Evolutionary conservation across 2,113 vertebrate genomes (phyloP).

Genomic region (Cololabis saira): DNA sequence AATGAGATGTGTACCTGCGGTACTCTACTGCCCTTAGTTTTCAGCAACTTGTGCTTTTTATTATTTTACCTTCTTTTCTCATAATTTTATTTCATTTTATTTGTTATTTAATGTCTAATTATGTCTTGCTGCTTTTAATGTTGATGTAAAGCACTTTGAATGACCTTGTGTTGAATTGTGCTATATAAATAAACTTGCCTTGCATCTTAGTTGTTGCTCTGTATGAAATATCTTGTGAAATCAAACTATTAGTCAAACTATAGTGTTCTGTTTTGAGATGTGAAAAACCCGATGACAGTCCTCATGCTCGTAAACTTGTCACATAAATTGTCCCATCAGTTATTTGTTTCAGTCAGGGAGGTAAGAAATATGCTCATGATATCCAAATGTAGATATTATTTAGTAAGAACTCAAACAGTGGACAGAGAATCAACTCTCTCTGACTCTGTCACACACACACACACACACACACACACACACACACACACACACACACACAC

Average conservation of each 20-base stretch:
- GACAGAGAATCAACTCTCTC: conserved; percentile 14
- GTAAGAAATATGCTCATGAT: conserved; percentile 40
- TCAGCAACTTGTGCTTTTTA: no score
- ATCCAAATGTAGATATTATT: conserved; percentile 48
- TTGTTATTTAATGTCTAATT: no score
- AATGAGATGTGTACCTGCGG: no score
- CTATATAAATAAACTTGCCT: background rate
- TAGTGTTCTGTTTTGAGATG: conserved; percentile 47
- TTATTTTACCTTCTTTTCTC: no score
- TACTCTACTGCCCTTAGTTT: no score
- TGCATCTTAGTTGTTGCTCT: conserved; percentile 15
- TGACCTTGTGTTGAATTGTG: no score
- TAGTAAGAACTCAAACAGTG: conserved; percentile 32
- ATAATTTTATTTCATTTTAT: no score
- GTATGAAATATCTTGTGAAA: conserved; percentile 51
- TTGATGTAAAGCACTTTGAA: no score
- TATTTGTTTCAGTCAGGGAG: conserved; percentile 73
- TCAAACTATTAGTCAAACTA: conserved; percentile 54
- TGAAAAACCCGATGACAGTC: conserved; percentile 36
- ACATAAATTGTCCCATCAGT: conserved; percentile 57
- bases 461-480: background rate
- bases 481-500: background rate
- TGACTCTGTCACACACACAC: background rate
- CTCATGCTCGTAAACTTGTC: conserved; percentile 35
- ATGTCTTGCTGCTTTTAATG: no score